Conservation (phyloP, 1,140 invertebrate species). For the Anastrepha ludens region DNA sequence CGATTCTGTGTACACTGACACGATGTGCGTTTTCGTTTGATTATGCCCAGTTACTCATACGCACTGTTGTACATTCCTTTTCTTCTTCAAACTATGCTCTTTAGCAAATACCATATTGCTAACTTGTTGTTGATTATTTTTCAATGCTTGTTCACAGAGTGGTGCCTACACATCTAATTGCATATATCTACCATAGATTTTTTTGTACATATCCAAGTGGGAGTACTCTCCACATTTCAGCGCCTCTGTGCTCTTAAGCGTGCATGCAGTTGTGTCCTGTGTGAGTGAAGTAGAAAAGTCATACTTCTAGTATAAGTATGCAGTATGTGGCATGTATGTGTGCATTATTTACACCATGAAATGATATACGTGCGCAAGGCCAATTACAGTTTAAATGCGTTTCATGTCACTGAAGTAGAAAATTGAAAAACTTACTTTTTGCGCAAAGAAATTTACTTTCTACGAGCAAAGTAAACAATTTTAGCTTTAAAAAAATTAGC, state of each 20-base stretch:
- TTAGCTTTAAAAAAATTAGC: too few species aligned
- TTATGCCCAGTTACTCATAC: not conserved
- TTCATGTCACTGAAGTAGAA: not conserved
- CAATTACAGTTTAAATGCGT: constrained; percentile 5
- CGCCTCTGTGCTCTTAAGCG: not conserved
- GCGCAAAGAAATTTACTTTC: too few species aligned
- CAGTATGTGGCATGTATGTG: not conserved
- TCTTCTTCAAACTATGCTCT: not conserved
- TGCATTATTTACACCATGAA: not conserved
- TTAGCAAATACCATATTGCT: not conserved
- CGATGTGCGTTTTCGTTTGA: too few species aligned
- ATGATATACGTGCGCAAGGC: not conserved
- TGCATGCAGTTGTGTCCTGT: not conserved
- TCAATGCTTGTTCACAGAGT: not conserved
- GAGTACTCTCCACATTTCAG: not conserved
- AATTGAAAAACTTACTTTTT: not conserved
- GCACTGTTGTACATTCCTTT: not conserved
- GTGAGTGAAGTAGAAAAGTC: not conserved
- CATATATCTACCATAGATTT: not conserved
- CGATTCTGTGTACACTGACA: too few species aligned
- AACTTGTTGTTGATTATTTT: not conserved
- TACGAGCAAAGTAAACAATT: too few species aligned
- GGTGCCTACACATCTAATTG: not conserved
- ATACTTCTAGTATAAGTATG: not conserved
- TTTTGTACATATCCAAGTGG: not conserved